Evolutionary conservation across 1,140 invertebrate genomes (phyloP).

Genomic region (Potamilus streckersoni): DNA sequence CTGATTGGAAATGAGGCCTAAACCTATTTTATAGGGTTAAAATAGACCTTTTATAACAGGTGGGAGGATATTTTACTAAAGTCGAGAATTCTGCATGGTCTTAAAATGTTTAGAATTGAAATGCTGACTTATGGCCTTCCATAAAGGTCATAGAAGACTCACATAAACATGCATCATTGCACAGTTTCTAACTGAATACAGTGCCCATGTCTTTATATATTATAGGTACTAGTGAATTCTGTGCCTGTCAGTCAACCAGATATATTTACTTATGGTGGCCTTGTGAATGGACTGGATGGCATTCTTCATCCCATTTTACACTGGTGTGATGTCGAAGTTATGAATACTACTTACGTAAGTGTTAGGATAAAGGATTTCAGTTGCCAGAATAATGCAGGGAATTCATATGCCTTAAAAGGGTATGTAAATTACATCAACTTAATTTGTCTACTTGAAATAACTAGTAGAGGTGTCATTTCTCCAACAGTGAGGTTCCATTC

Average conservation of each 20-base stretch:
- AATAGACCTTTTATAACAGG: too few relatives aligned
- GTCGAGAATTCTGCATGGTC: too few relatives aligned
- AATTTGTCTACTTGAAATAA: neutral
- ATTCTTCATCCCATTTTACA: conserved; percentile 25
- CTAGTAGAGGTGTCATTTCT: neutral
- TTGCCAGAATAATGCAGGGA: neutral
- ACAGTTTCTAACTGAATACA: too few relatives aligned
- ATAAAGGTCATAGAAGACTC: too few relatives aligned
- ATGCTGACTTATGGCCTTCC: too few relatives aligned
- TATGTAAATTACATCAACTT: too few relatives aligned
- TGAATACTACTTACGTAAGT: conserved; percentile 10
- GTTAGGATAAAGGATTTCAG: neutral
- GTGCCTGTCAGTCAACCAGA: conserved; percentile 17
- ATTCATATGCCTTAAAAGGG: neutral
- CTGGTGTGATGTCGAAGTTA: conserved; percentile 15
- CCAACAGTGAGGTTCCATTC: neutral
- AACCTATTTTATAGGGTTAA: too few relatives aligned
- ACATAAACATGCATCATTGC: too few relatives aligned
- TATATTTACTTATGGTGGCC: conserved; percentile 22
- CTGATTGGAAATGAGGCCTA: too few relatives aligned
- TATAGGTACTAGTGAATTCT: conserved; percentile 9
- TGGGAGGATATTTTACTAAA: too few relatives aligned
- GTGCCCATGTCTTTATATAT: too few relatives aligned
- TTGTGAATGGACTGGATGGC: conserved; percentile 26
- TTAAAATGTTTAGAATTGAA: too few relatives aligned